Conservation (phyloP, 2,888 invertebrate species). For the Chouioia cunea region DNA sequence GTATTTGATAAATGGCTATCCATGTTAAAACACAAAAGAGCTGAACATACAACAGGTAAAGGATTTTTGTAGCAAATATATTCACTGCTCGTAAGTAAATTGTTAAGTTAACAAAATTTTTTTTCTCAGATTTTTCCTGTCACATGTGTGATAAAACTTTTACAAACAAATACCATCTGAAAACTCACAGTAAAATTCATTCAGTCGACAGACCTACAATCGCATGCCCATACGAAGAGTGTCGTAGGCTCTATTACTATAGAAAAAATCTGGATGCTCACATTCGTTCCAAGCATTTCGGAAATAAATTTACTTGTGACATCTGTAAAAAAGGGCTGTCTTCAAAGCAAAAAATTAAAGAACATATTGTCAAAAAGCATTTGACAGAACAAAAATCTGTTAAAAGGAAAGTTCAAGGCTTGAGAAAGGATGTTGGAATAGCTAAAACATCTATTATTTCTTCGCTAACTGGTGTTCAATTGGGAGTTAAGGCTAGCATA, state of each 20-base stretch:
- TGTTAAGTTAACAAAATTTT: background rate
- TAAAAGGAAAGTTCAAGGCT: conserved; percentile 33
- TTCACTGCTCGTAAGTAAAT: background rate
- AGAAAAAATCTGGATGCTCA: conserved; percentile 73
- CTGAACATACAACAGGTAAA: conserved; percentile 60
- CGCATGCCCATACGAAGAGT: conserved; percentile 64
- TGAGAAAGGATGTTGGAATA: conserved; percentile 53
- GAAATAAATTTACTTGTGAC: conserved; percentile 66
- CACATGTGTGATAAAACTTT: conserved; percentile 57
- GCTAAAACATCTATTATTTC: conserved; percentile 53
- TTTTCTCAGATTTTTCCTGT: conserved; percentile 39
- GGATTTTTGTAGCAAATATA: background rate
- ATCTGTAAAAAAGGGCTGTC: conserved; percentile 52
- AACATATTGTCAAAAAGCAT: conserved; percentile 54
- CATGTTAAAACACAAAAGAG: conserved; percentile 69
- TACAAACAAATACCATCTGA: conserved; percentile 33
- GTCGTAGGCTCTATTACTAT: conserved; percentile 70
- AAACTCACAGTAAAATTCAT: conserved; percentile 26
- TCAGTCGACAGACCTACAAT: conserved; percentile 41
- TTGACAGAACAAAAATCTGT: conserved; percentile 38
- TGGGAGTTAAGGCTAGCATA: conserved; percentile 44
- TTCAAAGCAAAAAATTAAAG: conserved; percentile 50
- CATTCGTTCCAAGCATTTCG: conserved; percentile 70
- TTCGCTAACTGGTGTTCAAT: conserved; percentile 52
- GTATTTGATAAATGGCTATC: conserved; percentile 71